Conservation (phyloP, 1,140 invertebrate species). For the Macrocentrus cingulum region DNA sequence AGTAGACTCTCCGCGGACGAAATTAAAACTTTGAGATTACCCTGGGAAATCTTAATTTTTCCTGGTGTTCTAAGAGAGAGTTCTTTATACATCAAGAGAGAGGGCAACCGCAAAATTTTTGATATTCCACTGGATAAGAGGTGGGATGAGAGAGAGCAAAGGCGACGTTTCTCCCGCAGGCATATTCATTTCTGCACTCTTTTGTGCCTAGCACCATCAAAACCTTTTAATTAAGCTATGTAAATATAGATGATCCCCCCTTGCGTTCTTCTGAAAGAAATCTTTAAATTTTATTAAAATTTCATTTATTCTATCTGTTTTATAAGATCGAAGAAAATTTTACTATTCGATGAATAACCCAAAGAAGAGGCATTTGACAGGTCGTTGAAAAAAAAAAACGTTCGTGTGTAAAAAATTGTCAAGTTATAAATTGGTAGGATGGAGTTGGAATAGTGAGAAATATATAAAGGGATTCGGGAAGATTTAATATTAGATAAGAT, state of each 20-base stretch:
- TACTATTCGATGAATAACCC: no score
- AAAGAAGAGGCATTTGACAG: not conserved
- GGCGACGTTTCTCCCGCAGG: conserved; percentile 8
- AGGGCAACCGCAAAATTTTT: not conserved
- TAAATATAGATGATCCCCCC: conserved; percentile 4
- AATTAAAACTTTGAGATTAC: conserved; percentile 14
- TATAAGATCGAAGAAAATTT: no score
- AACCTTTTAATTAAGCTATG: conserved; percentile 26
- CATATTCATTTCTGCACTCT: conserved; percentile 14
- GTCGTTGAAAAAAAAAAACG: not conserved
- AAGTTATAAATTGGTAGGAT: no score
- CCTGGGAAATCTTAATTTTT: conserved; percentile 19
- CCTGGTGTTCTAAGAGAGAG: not conserved
- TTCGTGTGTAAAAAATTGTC: not conserved
- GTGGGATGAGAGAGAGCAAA: not conserved
- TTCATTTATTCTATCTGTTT: no score
- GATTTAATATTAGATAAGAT: conserved; percentile 56
- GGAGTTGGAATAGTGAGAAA: conserved; percentile 22
- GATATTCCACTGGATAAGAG: conserved; percentile 2
- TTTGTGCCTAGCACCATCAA: conserved; percentile 7
- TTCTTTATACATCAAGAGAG: conserved; percentile 11
- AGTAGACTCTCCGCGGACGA: conserved; percentile 6
- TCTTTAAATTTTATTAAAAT: no score
- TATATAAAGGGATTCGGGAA: conserved; percentile 42
- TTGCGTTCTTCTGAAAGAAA: no score